Evolutionary conservation across 92 coral and sea anemone genomes (phyloP), one percentile per base, ranked within the genome.

Genomic region (Porites divaricata): DNA sequence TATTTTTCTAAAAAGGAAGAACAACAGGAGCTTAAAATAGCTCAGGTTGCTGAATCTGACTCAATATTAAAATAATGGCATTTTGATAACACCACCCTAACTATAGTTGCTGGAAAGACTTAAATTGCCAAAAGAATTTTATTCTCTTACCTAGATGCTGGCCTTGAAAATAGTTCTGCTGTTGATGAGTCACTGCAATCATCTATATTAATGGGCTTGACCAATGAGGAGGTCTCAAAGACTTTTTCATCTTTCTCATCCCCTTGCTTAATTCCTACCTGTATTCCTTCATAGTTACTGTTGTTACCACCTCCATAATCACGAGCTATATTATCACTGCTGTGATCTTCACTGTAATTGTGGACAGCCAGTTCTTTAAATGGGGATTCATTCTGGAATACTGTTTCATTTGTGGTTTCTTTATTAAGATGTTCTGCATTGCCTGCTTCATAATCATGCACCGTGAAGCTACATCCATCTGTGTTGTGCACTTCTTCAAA

Each of bases 111-210:
- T 35, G 45, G 45, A 35, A 35, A 35, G 45, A 35, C 3, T 4
- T 5, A 35, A 3, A 4, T 35, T 35, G 45, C 45, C 4, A 0
- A 35, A 24, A 5, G 6, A 10, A 35, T 70, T 8, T 19, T 20
- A 35, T 35, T 19, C 2, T 2, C 67, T 70, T 69, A 80, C 85
- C 85, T 56, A 16, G 68, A 69, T 63, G 13, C 16, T 62, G 76
- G 35, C 67, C 48, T 80, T 49, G 45, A 24, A 13, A 68, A 54
- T 9, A 54, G 16, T 54, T 54, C 51, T 25, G 50, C 53, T n/a
- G 28, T 6, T 9, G 71, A 23, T 22, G 17, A 16, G 14, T 51
- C 74, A 13, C 58, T 9, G 1, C n/a, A 25, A 28, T 25, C 57
- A 24, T 69, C 66, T 10, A 12, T 11, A 1, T 78, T 58, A 49